Conservation (phyloP, 2,888 invertebrate genomes). For the Drosophila neotestacea region DNA sequence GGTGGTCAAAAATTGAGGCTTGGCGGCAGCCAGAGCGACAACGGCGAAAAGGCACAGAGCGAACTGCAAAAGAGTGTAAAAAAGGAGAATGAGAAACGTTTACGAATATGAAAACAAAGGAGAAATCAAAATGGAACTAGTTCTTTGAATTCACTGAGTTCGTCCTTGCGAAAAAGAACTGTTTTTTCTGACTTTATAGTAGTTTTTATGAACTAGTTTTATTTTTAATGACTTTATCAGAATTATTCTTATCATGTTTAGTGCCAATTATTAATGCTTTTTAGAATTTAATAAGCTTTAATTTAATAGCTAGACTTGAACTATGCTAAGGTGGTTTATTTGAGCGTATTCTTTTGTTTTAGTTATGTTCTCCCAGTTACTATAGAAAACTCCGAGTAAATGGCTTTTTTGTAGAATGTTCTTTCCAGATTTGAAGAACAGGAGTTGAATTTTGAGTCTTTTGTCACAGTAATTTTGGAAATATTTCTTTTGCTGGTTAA, state of each 20-base stretch:
- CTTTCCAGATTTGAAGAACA: too few species aligned
- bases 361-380: too few species aligned
- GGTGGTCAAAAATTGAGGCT: conserved; percentile 73
- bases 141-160: not conserved
- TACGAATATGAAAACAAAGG: not conserved
- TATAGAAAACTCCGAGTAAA: too few species aligned
- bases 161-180: not conserved
- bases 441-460: not conserved
- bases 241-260: not conserved
- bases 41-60: conserved; percentile 77
- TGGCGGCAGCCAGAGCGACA: conserved; percentile 74
- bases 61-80: conserved; percentile 46
- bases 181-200: not conserved
- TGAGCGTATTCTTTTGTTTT: not conserved
- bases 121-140: not conserved
- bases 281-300: not conserved
- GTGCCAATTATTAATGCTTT: not conserved
- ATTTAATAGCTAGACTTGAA: not conserved
- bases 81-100: not conserved
- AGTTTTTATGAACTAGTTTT: not conserved
- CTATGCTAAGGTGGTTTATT: not conserved
- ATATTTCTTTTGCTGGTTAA: not conserved
- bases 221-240: not conserved
- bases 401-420: not conserved
- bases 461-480: not conserved